phyloP scores from a whole-genome alignment of 2,888 invertebrate genomes.

The Villa cingulata region DNA sequence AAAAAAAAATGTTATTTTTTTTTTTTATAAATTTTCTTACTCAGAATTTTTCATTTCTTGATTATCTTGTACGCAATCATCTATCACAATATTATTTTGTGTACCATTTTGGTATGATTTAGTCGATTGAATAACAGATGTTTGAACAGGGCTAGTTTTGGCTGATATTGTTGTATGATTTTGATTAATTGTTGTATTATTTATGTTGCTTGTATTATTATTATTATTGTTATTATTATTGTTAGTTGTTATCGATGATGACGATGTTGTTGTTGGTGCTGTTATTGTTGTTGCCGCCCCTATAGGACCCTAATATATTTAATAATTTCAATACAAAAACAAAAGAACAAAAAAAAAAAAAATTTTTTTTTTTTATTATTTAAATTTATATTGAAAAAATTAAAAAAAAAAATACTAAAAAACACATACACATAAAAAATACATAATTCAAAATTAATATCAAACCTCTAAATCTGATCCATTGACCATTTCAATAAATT shows the following conservation, averaged over 20 bases:
- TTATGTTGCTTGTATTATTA: neutral
- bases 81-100: conserved; percentile 28
- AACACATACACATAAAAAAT: too few species aligned
- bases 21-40: neutral
- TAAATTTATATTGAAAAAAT: neutral
- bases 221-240: neutral
- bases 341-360: too few species aligned
- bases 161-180: conserved; percentile 7
- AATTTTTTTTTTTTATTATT: neutral
- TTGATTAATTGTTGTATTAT: neutral
- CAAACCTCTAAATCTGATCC: conserved; percentile 72
- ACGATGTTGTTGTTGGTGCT: neutral
- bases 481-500: conserved; percentile 98
- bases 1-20: too few species aligned
- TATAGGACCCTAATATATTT: neutral
- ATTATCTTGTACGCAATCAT: conserved; percentile 37
- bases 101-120: conserved; percentile 35
- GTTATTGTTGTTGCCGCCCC: neutral
- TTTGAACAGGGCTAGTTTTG: conserved; percentile 45
- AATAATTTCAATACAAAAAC: neutral
- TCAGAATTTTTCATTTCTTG: conserved; percentile 42
- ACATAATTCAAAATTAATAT: too few species aligned
- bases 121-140: conserved; percentile 75
- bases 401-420: conserved; percentile 19
- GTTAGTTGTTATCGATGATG: neutral